A percentile compares a stretch with the other conserved stretches of the same genome.
Conservation (phyloP, 2,113 vertebrate genomes). For the Blennius ocellaris region DNA sequence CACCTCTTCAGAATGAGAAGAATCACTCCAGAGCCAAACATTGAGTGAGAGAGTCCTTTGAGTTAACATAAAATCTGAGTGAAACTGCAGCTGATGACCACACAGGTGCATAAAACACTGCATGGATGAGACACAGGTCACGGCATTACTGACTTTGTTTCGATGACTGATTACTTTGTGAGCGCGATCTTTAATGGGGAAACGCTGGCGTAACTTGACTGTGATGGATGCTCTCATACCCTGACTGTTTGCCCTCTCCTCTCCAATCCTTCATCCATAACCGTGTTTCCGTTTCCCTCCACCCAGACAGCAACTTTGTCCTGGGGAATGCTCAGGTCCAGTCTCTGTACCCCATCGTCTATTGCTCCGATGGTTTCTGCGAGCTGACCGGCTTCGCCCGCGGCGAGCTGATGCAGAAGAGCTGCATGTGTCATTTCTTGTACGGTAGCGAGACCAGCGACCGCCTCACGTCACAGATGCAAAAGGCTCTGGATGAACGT, state of each 20-base stretch:
- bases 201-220: too few relatives aligned
- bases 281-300: background rate
- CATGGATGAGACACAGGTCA: too few relatives aligned
- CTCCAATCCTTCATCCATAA: background rate
- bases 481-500: constrained; percentile 84
- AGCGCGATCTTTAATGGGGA: too few relatives aligned
- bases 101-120: background rate
- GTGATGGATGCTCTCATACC: too few relatives aligned
- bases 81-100: constrained; percentile 2
- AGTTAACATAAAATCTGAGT: constrained; percentile 10
- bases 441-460: constrained; percentile 85
- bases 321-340: constrained; percentile 87
- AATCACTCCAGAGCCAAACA: constrained; percentile 10
- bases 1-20: constrained; percentile 37
- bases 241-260: background rate
- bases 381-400: constrained; percentile 86
- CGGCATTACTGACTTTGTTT: background rate
- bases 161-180: background rate
- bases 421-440: constrained; percentile 86
- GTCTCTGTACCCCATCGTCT: constrained; percentile 85
- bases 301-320: constrained; percentile 88
- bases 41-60: background rate
- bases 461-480: constrained; percentile 81
- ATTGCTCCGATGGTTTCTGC: constrained; percentile 88
- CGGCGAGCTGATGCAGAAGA: constrained; percentile 87